These are phyloP conservation scores for Catostomus latipinnis DNA, from an alignment of 2,797 vertebrate species.

Conservation along the genomic window DNA sequence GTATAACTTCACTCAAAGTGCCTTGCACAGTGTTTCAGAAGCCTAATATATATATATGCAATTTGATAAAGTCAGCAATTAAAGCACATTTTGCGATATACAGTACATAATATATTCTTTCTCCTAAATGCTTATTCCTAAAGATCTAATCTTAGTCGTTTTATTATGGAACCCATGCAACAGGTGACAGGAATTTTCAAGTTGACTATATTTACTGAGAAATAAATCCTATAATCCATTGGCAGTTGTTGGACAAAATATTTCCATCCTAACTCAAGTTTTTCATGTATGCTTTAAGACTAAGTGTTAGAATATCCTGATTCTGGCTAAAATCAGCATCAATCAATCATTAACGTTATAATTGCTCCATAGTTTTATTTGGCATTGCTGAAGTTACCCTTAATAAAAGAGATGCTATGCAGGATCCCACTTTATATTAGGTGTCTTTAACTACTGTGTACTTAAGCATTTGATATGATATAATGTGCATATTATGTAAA, in stretches of 20 bases:
- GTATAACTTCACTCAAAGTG: not conserved
- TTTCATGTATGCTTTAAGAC: not conserved
- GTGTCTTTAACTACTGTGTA: no score
- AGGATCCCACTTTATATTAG: no score
- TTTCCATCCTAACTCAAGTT: not conserved
- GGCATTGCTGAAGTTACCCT: no score
- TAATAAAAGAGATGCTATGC: no score
- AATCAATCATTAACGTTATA: no score
- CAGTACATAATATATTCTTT: not conserved
- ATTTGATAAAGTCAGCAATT: not conserved
- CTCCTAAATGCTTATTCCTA: not conserved
- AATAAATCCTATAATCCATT: not conserved
- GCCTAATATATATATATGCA: not conserved
- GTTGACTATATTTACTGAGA: not conserved
- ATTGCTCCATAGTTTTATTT: no score
- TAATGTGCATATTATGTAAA: no score
- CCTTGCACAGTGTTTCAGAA: constrained; percentile 12
- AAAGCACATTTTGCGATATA: not conserved
- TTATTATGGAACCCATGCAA: not conserved
- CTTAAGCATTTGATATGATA: no score
- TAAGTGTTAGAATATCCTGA: no score
- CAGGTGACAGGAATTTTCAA: not conserved
- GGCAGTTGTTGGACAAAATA: not conserved
- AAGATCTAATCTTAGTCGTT: not conserved
- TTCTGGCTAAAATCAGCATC: no score